Evolutionary conservation across 2,797 vertebrate genomes (phyloP), one percentile per base, ranked within the genome.

Genomic region (Rhyacichthys aspro): DNA sequence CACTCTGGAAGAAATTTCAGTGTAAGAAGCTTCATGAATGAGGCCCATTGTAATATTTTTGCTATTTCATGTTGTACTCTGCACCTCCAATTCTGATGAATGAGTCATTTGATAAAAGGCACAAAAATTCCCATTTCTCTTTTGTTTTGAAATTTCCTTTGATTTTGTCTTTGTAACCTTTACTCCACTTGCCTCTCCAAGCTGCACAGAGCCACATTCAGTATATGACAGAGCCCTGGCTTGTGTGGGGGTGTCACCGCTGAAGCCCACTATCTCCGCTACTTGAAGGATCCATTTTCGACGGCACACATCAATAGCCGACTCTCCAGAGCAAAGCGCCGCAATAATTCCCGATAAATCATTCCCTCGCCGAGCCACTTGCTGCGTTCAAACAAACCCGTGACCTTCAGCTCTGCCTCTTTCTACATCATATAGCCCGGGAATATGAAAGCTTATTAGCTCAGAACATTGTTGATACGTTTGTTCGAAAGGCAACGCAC

Each of bases 361-460:
- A 76, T 66, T 89, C 76, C 80, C 76, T 83, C 66, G 44, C 67
- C 45, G 83, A 90, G 81, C 80, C 86, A 79, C 86, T 91, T 83
- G 86, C 83, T 81, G 78, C 70, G 71, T 86, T 89, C 88, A 90
- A 89, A 90, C 55, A 57, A 66, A 74, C 72, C 76, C 77, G 59
- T 87, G 90, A 91, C 90, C 90, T 90, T 89, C 85, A 79, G 84
- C 81, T 56, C 82, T 73, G 77, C 61, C 83, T 82, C 76, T 82
- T 73, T 75, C 86, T 79, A 86, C 85, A 87, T 88, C 81, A 79
- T 72, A 88, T 72, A 85, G 86, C 75, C 76, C 4, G 70, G 69
- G 80, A 87, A 89, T 87, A 87, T 87, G 85, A 91, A 91, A 89
- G 89, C 87, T 86, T 88, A 90, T 91, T 90, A 89, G 89, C 86